These are phyloP conservation scores for Agrochola circellaris DNA, from an alignment of 2,888 invertebrate genomes.

Conservation along the genomic window DNA sequence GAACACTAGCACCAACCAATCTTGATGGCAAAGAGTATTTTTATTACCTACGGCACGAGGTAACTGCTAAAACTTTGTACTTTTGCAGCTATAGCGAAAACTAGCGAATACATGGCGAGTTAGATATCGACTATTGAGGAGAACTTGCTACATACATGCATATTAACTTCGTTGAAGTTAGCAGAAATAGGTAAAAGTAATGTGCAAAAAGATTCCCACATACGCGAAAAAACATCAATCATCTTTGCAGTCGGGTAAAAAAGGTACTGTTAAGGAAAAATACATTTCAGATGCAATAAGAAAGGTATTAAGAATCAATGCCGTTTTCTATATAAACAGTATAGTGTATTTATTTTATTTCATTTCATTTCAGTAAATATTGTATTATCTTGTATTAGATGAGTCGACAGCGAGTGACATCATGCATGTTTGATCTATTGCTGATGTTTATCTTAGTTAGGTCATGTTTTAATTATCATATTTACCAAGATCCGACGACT, in stretches of 20 bases:
- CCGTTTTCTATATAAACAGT: neutral
- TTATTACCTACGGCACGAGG: neutral
- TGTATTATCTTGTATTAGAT: neutral
- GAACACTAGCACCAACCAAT: neutral
- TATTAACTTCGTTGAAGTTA: neutral
- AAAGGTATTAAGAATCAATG: neutral
- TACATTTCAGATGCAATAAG: neutral
- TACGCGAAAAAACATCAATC: neutral
- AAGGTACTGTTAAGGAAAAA: neutral
- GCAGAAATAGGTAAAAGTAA: neutral
- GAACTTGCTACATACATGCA: neutral
- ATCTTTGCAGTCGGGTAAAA: neutral
- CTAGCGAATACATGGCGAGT: neutral
- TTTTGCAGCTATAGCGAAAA: neutral
- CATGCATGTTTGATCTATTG: constrained; percentile 29
- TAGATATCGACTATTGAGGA: neutral
- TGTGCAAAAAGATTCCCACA: neutral
- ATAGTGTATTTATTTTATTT: too few relatives aligned
- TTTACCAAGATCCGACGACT: constrained; percentile 12
- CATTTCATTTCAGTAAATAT: too few relatives aligned
- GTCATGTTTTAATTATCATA: constrained; percentile 44
- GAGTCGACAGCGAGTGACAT: neutral
- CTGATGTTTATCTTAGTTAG: constrained; percentile 33
- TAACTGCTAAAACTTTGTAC: neutral
- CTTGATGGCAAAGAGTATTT: neutral